phyloP scores from a whole-genome alignment of 2,113 vertebrate species.

The Tragelaphus imberbis region DNA sequence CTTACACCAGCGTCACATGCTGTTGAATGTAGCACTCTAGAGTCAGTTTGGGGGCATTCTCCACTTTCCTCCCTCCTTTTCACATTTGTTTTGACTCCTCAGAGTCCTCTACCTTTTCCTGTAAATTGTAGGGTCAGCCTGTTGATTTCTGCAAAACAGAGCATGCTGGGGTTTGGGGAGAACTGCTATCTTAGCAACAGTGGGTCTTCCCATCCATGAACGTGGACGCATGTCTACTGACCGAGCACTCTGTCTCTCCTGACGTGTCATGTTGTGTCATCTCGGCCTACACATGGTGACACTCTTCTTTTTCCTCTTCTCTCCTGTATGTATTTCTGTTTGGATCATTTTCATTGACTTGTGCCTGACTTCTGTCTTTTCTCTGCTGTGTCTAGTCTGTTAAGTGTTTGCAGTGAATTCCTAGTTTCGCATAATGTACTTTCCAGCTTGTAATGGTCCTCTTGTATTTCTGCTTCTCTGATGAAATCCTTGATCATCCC shows the following conservation, averaged over 20 bases:
- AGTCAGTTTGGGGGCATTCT: background rate
- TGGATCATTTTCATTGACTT: background rate
- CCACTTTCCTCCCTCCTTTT: background rate
- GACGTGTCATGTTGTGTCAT: background rate
- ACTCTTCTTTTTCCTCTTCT: background rate
- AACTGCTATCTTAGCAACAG: background rate
- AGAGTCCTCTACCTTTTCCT: background rate
- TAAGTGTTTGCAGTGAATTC: background rate
- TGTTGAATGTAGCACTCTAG: no score
- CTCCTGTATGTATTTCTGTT: background rate
- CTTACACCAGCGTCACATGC: accelerated
- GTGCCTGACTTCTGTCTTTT: background rate
- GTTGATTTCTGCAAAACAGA: background rate
- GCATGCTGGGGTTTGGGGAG: background rate
- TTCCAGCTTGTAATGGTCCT: background rate
- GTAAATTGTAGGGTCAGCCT: background rate
- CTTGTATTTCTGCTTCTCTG: background rate
- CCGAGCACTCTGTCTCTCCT: background rate
- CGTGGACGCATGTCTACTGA: background rate
- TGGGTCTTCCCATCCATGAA: background rate
- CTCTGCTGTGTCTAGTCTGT: background rate
- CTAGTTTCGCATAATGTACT: background rate
- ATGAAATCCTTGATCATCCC: background rate
- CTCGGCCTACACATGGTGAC: background rate
- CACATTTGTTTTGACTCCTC: background rate